Evolutionary conservation across 1,140 invertebrate genomes (phyloP), one percentile per base, ranked within the genome.

Genomic region (Tyrophagus putrescentiae): DNA sequence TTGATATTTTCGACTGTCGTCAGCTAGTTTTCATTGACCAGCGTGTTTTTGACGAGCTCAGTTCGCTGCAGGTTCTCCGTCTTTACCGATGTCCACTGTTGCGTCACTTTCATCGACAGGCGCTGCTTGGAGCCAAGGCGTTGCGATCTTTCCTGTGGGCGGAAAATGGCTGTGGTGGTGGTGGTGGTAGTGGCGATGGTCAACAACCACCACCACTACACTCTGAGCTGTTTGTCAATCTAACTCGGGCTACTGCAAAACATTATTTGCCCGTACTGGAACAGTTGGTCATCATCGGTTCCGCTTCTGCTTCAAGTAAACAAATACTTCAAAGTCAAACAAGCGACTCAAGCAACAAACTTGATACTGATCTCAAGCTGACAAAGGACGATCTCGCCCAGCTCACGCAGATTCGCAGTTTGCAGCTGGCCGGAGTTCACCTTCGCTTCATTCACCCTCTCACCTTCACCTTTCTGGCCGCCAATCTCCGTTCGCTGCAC

Each of bases 11-110:
- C 31, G 36, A n/a, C 28, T 58, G 59, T 58, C 13, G n/a, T 34
- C 16, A 32, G 9, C 59, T 62, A 32, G 29, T 6, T 0, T 4
- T 1, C 6, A 44, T 62, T 21, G 11, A 57, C 7, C 5, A 16
- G 11, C 21, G 54, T 16, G 54, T 48, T 23, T 62, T 62, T 48
- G 54, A 62, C 52, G 61, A 57, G 9, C 29, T 62, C 16, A 27
- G 42, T 1, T 16, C 21, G 31, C 29, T 62, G 6, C 16, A n/a
- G 13, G 48, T 41, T 34, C 32, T 62, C 9, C 23, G 39, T 21
- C 13, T 62, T 5, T 39, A 58, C 9, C 36, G 59, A 21, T 54
- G 53, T 45, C 2, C 7, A 18, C 11, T 21, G 9, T 13, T 62
- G 11, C 48, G 23, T n/a, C n/a, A 48, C n/a, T 9, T 62, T 13